Evolutionary conservation across 2,888 invertebrate species (phyloP), one percentile per base, ranked within the genome.

Genomic region (Athalia circularis): DNA sequence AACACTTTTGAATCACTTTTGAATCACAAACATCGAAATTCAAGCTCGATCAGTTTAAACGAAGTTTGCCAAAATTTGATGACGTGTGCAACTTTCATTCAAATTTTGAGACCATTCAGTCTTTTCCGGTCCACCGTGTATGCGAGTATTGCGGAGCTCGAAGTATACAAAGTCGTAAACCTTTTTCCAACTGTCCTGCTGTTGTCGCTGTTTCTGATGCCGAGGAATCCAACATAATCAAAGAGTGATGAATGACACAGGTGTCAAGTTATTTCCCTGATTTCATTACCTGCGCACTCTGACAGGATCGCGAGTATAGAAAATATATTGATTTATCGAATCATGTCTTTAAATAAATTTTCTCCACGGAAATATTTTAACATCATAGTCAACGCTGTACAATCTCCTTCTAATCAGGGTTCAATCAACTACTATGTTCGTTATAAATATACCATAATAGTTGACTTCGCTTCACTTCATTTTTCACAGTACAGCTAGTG

Each of bases 231-330:
- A 5, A 65, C 43, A 9, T 7, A 43, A 54, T 68, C 54, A 54
- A 52, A 68, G 54, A 13, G 54, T 68, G 68, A 68, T 43, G 43
- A 68, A 68, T 52, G 68, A 68, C 54, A n/a, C 52, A 68, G 68
- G 68, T 54, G 68, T 68, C 68, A 29, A 29, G 29, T 29, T 29
- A 52, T 68, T 54, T 68, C 52, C 54, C 68, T 43, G 68, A 68
- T 68, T 68, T 68, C 68, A 52, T 68, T 68, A 43, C 54, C 68
- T 43, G 54, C 54, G 9, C 52, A 43, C 43, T 11, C 43, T n/a
- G 68, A 68, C 54, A n/a, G n/a, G 47, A 13, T 9, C 68, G n/a
- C 59, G 7, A 62, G 62, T 62, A 29, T 59, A 5, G n/a, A 11
- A n/a, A 11, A n/a, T 59, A n/a, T 11, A n/a, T 59, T 59, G 5